Base-by-base conservation (phyloP, 2,797 vertebrate species). In the Diplodus sargus region DNA sequence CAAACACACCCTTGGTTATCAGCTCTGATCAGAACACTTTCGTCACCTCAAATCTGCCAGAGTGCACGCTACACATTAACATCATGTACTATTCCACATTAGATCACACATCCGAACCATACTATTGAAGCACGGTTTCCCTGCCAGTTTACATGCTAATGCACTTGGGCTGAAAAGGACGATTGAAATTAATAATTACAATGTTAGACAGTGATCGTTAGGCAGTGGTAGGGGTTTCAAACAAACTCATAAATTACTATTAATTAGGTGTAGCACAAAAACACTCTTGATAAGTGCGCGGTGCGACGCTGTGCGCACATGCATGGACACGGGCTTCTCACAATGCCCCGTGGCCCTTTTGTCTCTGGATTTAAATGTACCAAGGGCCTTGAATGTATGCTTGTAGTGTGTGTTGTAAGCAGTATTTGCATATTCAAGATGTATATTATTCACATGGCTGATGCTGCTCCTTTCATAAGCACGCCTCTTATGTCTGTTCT, bases 341-440 rank as follows among this genome's bases (percentile, higher is more conserved):
- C 78, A 81, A 88, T 84, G 86, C 87, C 90, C 86, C 23, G 70
- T 83, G 85, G 85, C 88, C 88, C 85, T 82, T 93, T 92, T 92
- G 87, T 92, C 86, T 92, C 81, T 79, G 82, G 54, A 91, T 91
- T 89, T 79, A 91, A 87, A 90, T 85, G 82, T 82, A 89, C 74
- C 87, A 74, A 82, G 91, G 85, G 84, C 77, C 91, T 90, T 88
- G 86, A 87, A 89, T 92, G 84, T 92, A 81, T 90, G 92, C 89
- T 79, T 81, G 80, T 76, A 78, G 83, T 78, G 83, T 88, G 90
- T 90, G 87, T 83, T 92, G 89, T 93, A 87, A 86, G 91, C 87
- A 84, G 51, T 82, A 94, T 95, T 94, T 94, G 94, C 95, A 95
- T 95, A 95, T 95, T 95, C 89, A 93, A 93, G 85, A 94, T 93